Evolutionary conservation across 2,797 vertebrate species (phyloP).

Genomic region (Labeo calbasu): DNA sequence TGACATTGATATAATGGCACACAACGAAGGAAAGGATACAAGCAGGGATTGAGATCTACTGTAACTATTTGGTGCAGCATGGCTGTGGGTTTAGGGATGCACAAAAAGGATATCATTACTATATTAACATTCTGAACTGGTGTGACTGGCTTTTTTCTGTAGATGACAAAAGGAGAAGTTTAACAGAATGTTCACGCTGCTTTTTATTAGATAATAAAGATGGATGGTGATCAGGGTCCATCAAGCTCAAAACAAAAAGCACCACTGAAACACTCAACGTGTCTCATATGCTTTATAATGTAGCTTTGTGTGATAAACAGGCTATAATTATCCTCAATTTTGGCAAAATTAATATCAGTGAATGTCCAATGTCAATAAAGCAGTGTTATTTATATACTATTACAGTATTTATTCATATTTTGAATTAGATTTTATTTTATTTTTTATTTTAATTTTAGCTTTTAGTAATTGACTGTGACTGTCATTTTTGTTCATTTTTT

Average conservation of each 20-base stretch:
- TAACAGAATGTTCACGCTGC: neutral
- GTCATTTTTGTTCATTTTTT: no score
- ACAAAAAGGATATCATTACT: neutral
- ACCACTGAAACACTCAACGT: no score
- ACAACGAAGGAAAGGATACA: neutral
- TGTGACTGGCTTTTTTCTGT: neutral
- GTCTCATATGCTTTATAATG: no score
- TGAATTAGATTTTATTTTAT: neutral
- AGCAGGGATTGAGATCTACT: neutral
- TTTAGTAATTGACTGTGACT: no score
- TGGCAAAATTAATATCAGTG: neutral
- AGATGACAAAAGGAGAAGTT: neutral
- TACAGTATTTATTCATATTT: neutral
- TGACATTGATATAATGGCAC: conserved; percentile 21
- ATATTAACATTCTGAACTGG: neutral
- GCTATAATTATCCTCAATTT: neutral
- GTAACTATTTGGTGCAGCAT: neutral
- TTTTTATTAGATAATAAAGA: neutral
- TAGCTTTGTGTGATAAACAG: no score
- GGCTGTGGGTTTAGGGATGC: neutral
- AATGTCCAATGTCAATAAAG: neutral
- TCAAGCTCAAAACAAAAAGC: no score
- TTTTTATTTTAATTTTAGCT: neutral
- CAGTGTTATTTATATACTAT: neutral
- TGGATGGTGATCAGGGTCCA: neutral